These are phyloP conservation scores for Montipora capitata DNA, from an alignment of 92 coral and sea anemone genomes.

Conservation along the genomic window DNA sequence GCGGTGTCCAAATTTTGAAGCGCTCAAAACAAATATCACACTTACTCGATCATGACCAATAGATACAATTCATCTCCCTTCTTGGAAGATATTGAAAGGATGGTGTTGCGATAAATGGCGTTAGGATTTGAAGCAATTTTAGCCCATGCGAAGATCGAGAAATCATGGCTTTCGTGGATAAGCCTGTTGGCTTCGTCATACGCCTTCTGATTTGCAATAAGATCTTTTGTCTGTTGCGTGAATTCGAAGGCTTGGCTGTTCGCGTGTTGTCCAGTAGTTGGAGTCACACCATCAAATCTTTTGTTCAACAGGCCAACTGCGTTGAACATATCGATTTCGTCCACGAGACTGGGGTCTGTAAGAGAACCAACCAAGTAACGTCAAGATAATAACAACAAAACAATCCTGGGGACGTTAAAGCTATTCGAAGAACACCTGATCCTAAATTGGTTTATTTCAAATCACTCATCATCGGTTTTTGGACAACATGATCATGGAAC, in stretches of 20 bases:
- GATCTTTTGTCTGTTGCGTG: slow-evolving; percentile 5
- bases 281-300: slow-evolving; percentile 63
- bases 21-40: not conserved
- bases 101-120: slow-evolving; percentile 48
- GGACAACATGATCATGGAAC: no score
- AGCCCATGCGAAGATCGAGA: slow-evolving; percentile 70
- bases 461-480: no score
- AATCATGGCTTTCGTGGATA: slow-evolving; percentile 77
- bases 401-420: not conserved
- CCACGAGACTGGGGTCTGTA: slow-evolving; percentile 19
- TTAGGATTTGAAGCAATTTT: slow-evolving; percentile 43
- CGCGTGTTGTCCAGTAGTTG: slow-evolving; percentile 56
- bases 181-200: slow-evolving; percentile 60
- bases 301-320: slow-evolving; percentile 65
- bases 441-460: no score
- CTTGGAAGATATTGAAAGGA: slow-evolving; percentile 66
- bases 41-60: not conserved
- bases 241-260: slow-evolving; percentile 65
- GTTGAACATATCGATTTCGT: slow-evolving; percentile 73
- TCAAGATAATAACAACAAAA: not conserved
- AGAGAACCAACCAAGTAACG: not conserved
- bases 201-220: slow-evolving; percentile 69
- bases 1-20: no score
- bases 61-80: slow-evolving; percentile 20
- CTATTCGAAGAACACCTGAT: no score